Evolutionary conservation across 2,113 vertebrate genomes (phyloP).

Genomic region (Eptatretus burgeri): DNA sequence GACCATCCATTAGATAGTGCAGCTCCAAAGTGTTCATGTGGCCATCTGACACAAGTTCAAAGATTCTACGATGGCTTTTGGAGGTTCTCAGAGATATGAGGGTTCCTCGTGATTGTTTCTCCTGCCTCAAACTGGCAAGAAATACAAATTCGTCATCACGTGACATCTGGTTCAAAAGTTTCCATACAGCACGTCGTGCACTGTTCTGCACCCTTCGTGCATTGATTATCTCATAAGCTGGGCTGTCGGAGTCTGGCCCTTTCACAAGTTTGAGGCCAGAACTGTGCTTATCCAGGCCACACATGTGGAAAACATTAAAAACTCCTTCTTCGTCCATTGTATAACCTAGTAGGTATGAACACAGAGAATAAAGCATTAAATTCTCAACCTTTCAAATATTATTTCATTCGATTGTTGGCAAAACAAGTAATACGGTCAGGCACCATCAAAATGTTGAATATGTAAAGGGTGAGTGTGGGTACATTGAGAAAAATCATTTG

Average conservation of each 20-base stretch:
- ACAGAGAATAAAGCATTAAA: too few species aligned
- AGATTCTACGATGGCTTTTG: conserved; percentile 21
- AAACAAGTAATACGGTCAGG: too few species aligned
- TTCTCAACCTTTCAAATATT: too few species aligned
- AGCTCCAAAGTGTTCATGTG: conserved; percentile 56
- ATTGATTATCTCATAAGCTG: conserved; percentile 62
- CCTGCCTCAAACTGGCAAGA: conserved; percentile 50
- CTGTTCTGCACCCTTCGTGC: conserved; percentile 48
- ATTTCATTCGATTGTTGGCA: too few species aligned
- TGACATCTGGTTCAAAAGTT: conserved; percentile 57
- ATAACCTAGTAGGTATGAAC: conserved; percentile 20
- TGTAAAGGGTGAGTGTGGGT: too few species aligned
- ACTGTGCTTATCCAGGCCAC: conserved; percentile 22
- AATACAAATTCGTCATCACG: conserved; percentile 67
- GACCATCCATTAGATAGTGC: conserved; percentile 33
- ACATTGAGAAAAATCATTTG: too few species aligned
- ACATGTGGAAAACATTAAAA: conserved; percentile 62
- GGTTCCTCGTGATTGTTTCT: conserved; percentile 42
- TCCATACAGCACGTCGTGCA: conserved; percentile 47
- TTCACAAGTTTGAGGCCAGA: conserved; percentile 60
- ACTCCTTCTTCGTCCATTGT: conserved; percentile 49
- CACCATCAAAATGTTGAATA: too few species aligned
- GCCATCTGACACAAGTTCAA: conserved; percentile 70
- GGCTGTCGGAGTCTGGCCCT: conserved; percentile 50
- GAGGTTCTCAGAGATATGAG: conserved; percentile 42